Percentiles rank a stretch among this genome's conserved stretches.
Conservation (phyloP, 2,113 vertebrate species). For the Damaliscus lunatus region DNA sequence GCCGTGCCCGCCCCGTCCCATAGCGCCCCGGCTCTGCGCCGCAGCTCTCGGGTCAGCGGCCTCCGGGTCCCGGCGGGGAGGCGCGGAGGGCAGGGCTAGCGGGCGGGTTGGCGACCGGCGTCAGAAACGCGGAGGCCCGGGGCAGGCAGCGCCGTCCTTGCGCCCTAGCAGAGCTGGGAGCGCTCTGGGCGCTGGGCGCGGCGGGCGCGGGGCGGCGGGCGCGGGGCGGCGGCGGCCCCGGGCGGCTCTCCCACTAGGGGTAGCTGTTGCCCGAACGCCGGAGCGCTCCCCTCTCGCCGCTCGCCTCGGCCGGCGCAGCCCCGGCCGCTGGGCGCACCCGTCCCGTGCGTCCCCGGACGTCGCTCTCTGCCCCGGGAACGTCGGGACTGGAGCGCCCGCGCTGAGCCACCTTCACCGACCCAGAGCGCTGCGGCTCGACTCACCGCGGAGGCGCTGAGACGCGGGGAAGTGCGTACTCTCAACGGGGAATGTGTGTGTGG, state of each 20-base stretch:
- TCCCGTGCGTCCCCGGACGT: conserved; percentile 74
- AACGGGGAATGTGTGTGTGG: neutral
- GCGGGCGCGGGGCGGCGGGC: conserved; percentile 50
- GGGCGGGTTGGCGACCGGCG: neutral
- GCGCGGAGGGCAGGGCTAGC: conserved; percentile 3
- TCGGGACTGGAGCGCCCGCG: conserved; percentile 71
- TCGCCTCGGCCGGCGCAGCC: conserved; percentile 42
- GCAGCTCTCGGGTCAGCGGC: conserved; percentile 12
- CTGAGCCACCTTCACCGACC: conserved; percentile 59
- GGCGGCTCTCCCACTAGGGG: conserved; percentile 77
- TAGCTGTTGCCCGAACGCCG: conserved; percentile 81
- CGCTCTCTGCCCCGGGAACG: conserved; percentile 69
- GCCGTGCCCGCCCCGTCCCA: conserved; percentile 67
- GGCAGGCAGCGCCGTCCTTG: neutral
- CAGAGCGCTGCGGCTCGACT: conserved; percentile 34
- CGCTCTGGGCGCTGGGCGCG: neutral
- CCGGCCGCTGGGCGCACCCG: conserved; percentile 69
- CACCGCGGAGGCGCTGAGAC: conserved; percentile 47
- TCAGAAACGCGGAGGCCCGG: neutral
- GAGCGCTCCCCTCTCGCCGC: conserved; percentile 64
- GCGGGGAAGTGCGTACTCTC: conserved; percentile 61
- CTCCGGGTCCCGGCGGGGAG: neutral
- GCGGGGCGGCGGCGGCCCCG: conserved; percentile 49
- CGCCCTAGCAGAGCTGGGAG: neutral
- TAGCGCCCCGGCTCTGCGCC: neutral